A percentile compares a stretch with the other conserved stretches of the same genome.
phyloP scores from a whole-genome alignment of 23 tunicate genomes.

The Aplidium turbinatum region DNA sequence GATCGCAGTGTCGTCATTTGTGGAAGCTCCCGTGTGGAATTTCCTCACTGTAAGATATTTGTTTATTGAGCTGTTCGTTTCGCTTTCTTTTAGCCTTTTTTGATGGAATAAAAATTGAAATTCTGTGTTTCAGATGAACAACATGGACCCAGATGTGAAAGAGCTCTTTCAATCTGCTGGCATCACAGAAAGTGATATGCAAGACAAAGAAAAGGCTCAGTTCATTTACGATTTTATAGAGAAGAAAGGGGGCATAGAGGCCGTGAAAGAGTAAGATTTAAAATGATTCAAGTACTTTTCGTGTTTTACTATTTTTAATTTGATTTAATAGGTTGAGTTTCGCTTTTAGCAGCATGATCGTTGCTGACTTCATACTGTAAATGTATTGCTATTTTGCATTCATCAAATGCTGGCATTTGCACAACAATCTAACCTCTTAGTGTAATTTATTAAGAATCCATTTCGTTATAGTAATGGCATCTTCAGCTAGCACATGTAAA shows the following conservation, averaged over 20 bases:
- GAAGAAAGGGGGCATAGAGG: constrained; percentile 76
- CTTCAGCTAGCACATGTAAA: no score
- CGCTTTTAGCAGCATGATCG: no score
- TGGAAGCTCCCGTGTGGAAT: background rate
- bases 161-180: constrained; percentile 59
- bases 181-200: constrained; percentile 55
- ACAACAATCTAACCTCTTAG: no score
- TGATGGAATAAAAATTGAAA: background rate
- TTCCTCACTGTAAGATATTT: background rate
- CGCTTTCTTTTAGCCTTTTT: background rate
- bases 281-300: no score
- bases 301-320: no score
- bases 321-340: no score
- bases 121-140: constrained; percentile 51
- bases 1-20: background rate
- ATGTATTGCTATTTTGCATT: no score
- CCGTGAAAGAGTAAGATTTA: constrained; percentile 56
- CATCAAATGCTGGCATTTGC: no score
- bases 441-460: no score
- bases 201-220: constrained; percentile 75
- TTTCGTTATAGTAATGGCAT: no score
- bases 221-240: constrained; percentile 85
- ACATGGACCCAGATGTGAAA: constrained; percentile 81
- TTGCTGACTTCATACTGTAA: no score
- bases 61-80: background rate